Percentiles rank a stretch among this genome's conserved stretches.
These are phyloP conservation scores for Papilio polyxenes DNA, from an alignment of 1,140 invertebrate genomes.

Conservation along the genomic window DNA sequence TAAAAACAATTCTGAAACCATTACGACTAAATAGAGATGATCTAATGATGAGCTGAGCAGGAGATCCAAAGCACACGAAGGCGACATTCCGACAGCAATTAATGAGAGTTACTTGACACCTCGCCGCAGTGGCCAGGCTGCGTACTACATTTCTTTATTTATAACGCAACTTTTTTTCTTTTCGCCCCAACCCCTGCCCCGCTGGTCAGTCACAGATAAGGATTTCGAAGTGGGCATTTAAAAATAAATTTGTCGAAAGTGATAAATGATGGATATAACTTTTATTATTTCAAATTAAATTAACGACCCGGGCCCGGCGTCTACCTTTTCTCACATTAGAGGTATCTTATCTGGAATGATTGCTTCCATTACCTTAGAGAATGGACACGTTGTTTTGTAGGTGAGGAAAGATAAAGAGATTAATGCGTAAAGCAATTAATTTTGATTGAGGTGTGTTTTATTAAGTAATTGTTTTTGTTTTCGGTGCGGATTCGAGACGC, in stretches of 20 bases:
- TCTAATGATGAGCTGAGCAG: conserved; percentile 25
- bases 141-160: conserved; percentile 50
- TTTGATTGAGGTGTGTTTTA: conserved; percentile 80
- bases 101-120: conserved; percentile 59
- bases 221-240: conserved; percentile 71
- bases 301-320: conserved; percentile 74
- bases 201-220: conserved; percentile 67
- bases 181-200: conserved; percentile 52
- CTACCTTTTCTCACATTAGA: conserved; percentile 79
- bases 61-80: background rate
- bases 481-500: conserved; percentile 68
- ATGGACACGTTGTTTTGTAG: conserved; percentile 76
- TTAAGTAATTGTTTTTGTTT: conserved; percentile 80
- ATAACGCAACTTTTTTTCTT: conserved; percentile 60
- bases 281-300: conserved; percentile 81
- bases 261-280: conserved; percentile 79
- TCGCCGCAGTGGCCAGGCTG: conserved; percentile 63
- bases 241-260: conserved; percentile 80
- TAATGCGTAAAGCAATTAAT: conserved; percentile 74
- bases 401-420: conserved; percentile 66
- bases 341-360: conserved; percentile 79
- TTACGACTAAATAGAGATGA: background rate
- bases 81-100: conserved; percentile 39
- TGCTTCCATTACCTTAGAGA: conserved; percentile 77
- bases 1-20: too few species aligned